Percentiles rank a stretch among this genome's conserved stretches.
Evolutionary conservation across 2,888 invertebrate genomes (phyloP).

Genomic region (Hypolimnas misippus): DNA sequence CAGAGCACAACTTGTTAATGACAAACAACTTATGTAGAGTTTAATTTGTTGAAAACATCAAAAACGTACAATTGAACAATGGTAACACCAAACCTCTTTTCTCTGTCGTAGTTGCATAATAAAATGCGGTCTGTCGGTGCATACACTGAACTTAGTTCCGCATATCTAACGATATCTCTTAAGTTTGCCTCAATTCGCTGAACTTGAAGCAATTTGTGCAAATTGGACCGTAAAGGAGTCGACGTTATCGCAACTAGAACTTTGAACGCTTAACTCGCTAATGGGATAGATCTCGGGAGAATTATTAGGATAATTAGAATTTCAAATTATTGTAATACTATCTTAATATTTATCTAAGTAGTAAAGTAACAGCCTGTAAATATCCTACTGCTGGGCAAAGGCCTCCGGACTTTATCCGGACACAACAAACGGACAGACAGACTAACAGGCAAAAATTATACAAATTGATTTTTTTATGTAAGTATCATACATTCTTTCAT

Average conservation of each 20-base stretch:
- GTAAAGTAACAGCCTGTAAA: no score
- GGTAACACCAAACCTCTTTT: not conserved
- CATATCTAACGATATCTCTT: slow-evolving; percentile 58
- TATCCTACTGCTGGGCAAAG: no score
- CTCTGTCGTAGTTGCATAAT: not conserved
- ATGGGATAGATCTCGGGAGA: slow-evolving; percentile 29
- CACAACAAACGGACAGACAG: no score
- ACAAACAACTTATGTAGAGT: no score
- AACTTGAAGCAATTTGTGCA: slow-evolving; percentile 66
- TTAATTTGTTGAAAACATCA: not conserved
- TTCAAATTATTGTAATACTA: not conserved
- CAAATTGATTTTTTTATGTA: no score
- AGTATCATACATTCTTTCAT: no score
- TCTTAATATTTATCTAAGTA: no score
- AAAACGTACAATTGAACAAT: not conserved
- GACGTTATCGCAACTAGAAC: slow-evolving; percentile 53
- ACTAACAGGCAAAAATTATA: no score
- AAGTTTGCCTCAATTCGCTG: slow-evolving; percentile 61
- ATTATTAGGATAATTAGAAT: slow-evolving; percentile 24
- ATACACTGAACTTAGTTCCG: slow-evolving; percentile 18
- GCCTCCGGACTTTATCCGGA: no score
- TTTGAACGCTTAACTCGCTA: slow-evolving; percentile 30
- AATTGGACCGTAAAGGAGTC: slow-evolving; percentile 63
- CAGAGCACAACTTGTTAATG: no score
- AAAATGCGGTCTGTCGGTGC: slow-evolving; percentile 22